Evolutionary conservation across 2,797 vertebrate genomes (phyloP).

Genomic region (Phoebastria nigripes): DNA sequence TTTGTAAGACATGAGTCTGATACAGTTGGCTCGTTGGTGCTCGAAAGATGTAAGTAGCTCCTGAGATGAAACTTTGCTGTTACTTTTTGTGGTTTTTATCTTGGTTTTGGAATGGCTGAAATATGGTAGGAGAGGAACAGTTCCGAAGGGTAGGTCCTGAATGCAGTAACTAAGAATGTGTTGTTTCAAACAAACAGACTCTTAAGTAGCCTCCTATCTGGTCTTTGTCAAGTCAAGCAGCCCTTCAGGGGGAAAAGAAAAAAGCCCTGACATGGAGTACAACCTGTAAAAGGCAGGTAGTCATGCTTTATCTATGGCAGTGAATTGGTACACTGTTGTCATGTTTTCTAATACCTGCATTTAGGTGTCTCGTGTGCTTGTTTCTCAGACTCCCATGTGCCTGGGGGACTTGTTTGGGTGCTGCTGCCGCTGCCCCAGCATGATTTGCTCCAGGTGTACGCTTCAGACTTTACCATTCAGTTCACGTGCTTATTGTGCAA

Average conservation of each 20-base stretch:
- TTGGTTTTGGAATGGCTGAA: neutral
- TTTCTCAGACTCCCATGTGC: neutral
- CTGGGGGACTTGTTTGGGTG: neutral
- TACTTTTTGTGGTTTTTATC: neutral
- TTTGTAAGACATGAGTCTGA: slow-evolving; percentile 80
- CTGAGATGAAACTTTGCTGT: neutral
- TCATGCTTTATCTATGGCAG: neutral
- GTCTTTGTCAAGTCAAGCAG: neutral
- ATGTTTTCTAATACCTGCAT: neutral
- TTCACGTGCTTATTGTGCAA: rapidly evolving
- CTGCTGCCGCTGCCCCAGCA: neutral
- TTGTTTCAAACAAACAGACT: neutral
- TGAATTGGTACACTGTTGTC: neutral
- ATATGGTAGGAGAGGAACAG: neutral
- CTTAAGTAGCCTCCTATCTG: neutral
- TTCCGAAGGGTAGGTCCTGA: neutral
- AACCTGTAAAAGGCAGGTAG: neutral
- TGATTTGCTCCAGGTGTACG: neutral
- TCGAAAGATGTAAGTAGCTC: slow-evolving; percentile 90
- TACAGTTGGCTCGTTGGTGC: slow-evolving; percentile 74
- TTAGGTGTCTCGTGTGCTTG: neutral
- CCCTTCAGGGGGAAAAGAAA: neutral
- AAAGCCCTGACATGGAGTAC: neutral
- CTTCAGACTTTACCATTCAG: neutral
- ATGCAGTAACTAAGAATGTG: neutral